Evolutionary conservation across 2,888 invertebrate species (phyloP), one percentile per base, ranked within the genome.

Genomic region (Auanema sp.): DNA sequence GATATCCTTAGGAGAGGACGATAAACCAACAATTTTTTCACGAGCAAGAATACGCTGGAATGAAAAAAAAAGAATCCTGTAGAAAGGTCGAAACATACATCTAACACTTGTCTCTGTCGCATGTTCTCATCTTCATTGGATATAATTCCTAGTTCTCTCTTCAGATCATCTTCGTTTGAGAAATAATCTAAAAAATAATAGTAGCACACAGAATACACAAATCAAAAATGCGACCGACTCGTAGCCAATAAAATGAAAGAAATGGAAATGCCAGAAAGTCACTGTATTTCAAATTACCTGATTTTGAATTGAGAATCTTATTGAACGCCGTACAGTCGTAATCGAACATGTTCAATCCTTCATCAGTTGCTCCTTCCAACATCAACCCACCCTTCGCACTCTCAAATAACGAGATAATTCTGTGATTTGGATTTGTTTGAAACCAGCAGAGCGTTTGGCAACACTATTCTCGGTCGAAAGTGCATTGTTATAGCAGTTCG

Each of bases 381-480:
- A 47, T 47, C 47, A 47, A 21, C 33, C 43, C 49, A 23, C 23
- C 21, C 11, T 62, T 51, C 12, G 62, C 62, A 4, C 25, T 16
- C 60, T 60, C 14, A 44, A 60, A 40, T 21, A 16, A 40, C 50
- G 18, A 51, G n/a, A 12, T 2, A 51, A 51, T 3, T 50, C 14
- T n/a, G n/a, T n/a, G n/a, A n/a, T n/a, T n/a, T n/a, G n/a, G n/a
- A n/a, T n/a, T n/a, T n/a, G n/a, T n/a, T n/a, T n/a, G n/a, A 18
- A 24, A 71, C 70, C 40, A 80, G 47, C 24, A 72, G 57, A 1
- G 33, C 58, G 16, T 51, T 64, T 6, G 81, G 81, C 2, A 81
- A 68, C n/a, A 75, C 78, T 52, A 81, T 78, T 33, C 81, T 62
- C 2, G 81, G 80, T 21, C 72, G 69, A 64, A 81, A 79, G 41